Conservation (phyloP, 2,113 vertebrate species). For the Speoplatyrhinus poulsoni region DNA sequence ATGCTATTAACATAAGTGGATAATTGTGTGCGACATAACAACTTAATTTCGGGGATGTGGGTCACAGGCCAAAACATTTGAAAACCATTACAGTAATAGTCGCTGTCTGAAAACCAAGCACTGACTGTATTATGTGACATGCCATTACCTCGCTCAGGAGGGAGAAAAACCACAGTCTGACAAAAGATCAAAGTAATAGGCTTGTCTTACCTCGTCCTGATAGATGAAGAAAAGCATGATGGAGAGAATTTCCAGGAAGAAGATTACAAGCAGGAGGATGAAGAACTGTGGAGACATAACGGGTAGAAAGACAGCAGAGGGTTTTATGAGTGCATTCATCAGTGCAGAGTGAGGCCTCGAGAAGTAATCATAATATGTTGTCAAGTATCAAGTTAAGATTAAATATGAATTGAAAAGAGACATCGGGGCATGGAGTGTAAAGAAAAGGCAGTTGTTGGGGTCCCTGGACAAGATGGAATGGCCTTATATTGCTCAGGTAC, state of each 20-base stretch:
- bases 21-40: background rate
- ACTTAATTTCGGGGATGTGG: background rate
- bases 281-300: constrained; percentile 87
- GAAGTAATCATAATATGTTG: constrained; percentile 9
- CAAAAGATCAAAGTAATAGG: constrained; percentile 1
- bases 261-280: constrained; percentile 90
- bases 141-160: background rate
- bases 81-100: background rate
- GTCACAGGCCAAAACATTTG: background rate
- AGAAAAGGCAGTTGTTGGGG: background rate
- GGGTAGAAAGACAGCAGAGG: background rate
- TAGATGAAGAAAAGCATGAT: constrained; percentile 95
- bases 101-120: too few species aligned
- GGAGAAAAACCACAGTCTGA: constrained; percentile 18
- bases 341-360: background rate
- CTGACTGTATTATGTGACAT: too few species aligned
- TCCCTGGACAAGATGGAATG: too few species aligned
- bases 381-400: background rate
- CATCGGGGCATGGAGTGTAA: background rate
- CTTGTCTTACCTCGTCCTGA: constrained; percentile 87
- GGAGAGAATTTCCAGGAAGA: constrained; percentile 89
- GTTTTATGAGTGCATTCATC: constrained; percentile 10
- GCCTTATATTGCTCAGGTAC: too few species aligned
- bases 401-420: background rate
- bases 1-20: too few species aligned